Evolutionary conservation across 1,140 invertebrate genomes (phyloP).

Genomic region (Drosophila oshimai): DNA sequence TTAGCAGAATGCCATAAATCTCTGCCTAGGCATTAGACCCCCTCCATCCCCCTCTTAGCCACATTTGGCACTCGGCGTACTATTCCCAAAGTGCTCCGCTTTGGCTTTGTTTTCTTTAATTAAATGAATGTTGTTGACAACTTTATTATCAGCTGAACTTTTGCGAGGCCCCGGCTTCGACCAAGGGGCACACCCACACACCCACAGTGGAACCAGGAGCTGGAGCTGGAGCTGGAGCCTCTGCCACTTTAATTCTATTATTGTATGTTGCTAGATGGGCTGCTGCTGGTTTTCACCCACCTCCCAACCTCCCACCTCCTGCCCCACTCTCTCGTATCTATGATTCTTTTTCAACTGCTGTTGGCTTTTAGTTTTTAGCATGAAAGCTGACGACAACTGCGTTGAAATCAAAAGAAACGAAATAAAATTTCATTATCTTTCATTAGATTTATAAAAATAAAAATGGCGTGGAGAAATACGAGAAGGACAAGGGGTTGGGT

Average conservation of each 20-base stretch:
- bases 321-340: constrained; percentile 20
- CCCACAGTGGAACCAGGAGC: constrained; percentile 1
- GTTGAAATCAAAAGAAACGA: constrained; percentile 77
- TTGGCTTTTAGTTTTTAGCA: constrained; percentile 71
- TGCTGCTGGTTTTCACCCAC: not conserved
- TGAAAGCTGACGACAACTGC: constrained; percentile 67
- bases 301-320: not conserved
- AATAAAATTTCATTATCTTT: constrained; percentile 81
- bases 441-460: constrained; percentile 80
- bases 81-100: constrained; percentile 70
- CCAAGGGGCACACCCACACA: constrained; percentile 17
- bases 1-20: constrained; percentile 72
- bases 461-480: constrained; percentile 40
- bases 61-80: constrained; percentile 15
- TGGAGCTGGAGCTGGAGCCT: constrained; percentile 17
- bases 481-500: not conserved
- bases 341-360: constrained; percentile 70
- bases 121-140: constrained; percentile 80
- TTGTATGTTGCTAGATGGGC: constrained; percentile 54
- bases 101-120: constrained; percentile 79
- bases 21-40: constrained; percentile 47
- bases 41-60: not conserved
- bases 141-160: constrained; percentile 78
- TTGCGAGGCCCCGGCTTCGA: constrained; percentile 44
- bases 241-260: constrained; percentile 78